Percentiles rank a stretch among this genome's conserved stretches.
Conservation (phyloP, 2,888 invertebrate species). For the Pollenia griseotomentosa region DNA sequence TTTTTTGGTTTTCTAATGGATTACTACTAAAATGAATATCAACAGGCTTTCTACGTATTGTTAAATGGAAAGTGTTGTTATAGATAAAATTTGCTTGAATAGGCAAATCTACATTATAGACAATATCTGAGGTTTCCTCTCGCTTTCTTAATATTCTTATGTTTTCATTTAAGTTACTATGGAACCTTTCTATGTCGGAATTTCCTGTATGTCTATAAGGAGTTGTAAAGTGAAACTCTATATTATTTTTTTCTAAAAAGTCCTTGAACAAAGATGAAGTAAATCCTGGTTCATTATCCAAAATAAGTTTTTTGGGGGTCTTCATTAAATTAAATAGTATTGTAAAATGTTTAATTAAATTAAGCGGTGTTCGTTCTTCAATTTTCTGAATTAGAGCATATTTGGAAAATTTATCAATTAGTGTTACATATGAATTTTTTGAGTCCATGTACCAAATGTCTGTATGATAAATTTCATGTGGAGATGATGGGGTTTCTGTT, state of each 20-base stretch:
- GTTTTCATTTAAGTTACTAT: background rate
- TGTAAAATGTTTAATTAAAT: background rate
- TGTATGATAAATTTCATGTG: background rate
- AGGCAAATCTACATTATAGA: slow-evolving; percentile 9
- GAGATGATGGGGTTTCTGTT: background rate
- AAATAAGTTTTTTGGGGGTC: background rate
- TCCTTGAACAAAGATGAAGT: background rate
- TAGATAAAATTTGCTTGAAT: slow-evolving; percentile 16
- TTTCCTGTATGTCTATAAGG: slow-evolving; percentile 1
- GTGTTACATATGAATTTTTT: background rate
- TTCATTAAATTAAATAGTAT: background rate
- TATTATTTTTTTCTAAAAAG: background rate
- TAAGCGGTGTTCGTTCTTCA: background rate
- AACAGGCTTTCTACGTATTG: background rate
- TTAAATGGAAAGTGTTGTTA: background rate
- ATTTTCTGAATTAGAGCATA: background rate
- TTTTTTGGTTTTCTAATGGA: slow-evolving; percentile 6
- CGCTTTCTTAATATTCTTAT: background rate
- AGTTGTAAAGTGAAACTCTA: background rate
- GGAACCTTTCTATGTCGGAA: background rate
- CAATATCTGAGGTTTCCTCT: background rate
- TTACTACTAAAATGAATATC: background rate
- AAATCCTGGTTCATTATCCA: background rate
- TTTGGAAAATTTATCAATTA: background rate
- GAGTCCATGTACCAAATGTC: background rate